Base-by-base conservation (phyloP, 2,113 vertebrate genomes). In the Tympanuchus pallidicinctus region DNA sequence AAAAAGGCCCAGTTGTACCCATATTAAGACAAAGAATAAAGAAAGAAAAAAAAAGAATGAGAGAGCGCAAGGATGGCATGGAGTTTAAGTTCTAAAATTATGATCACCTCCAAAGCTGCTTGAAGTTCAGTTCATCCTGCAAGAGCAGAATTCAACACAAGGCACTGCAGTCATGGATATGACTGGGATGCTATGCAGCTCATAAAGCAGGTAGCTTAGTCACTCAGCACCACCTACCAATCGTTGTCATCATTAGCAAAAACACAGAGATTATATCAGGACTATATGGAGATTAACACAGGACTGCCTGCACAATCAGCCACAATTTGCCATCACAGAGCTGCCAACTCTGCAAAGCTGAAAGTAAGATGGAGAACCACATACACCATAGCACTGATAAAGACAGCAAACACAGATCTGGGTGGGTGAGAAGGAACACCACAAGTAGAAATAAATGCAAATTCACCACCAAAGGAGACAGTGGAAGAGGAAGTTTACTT, bases 291-390 rank as follows among this genome's bases (percentile, higher is more conserved):
- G 32, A 4, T 17, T 77, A 89, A 30, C 4, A 28, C 25, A 6
- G 8, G 42, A 21, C 22, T 64, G 20, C 11, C n/a, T 24, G 21
- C 22, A 14, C n/a, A 15, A 8, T 36, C 34, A 36, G 59, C 34
- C 21, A 22, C 20, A 13, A 8, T 36, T 60, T 28, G 34, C 36
- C 40, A 18, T 34, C n/a, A 34, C 1, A 2, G 16, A 88, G 19
- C 47, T 48, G 17, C 4, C 0, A 0, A 15, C 30, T 17, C 1
- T 0, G 10, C 19, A 76, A 76, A 80, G 24, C 5, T 50, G 27
- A 2, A 2, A 47, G 47, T 25, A 25, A 15, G 22, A 16, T 42
- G 21, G 38, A 21, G 69, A 89, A 50, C 45, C 64, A 42, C 6
- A 43, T 43, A 43, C 42, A 43, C 42, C 42, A 43, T 43, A 43